Evolutionary conservation across 2,113 vertebrate species (phyloP).

Genomic region (Leptocoma aspasia): DNA sequence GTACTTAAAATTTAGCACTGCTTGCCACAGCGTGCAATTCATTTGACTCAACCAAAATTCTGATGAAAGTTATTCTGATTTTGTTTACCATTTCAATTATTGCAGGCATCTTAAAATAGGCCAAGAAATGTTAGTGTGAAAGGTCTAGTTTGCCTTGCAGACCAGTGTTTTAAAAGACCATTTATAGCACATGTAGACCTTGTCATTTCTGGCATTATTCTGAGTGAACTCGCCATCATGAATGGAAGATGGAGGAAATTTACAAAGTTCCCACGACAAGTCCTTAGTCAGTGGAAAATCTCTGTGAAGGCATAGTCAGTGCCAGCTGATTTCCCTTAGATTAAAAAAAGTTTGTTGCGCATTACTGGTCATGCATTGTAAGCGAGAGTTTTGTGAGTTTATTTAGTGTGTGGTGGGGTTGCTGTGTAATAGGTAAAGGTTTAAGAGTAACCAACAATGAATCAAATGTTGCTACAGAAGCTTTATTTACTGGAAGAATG

Average conservation of each 20-base stretch:
- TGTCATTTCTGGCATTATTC: not conserved
- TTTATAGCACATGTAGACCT: fast-evolving
- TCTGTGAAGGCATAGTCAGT: not conserved
- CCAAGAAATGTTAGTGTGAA: not conserved
- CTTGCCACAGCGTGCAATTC: not conserved
- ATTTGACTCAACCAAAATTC: not conserved
- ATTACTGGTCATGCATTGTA: not conserved
- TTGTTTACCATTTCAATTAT: not conserved
- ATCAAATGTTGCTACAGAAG: not conserved
- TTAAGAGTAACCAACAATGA: not conserved
- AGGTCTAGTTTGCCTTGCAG: not conserved
- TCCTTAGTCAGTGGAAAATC: not conserved
- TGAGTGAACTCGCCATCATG: fast-evolving
- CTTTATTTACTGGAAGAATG: not conserved
- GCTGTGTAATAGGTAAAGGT: not conserved
- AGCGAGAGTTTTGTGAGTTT: not conserved
- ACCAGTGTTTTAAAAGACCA: not conserved
- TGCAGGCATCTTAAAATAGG: not conserved
- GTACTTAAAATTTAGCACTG: not conserved
- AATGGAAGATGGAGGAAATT: not conserved
- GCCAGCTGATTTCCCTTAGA: not conserved
- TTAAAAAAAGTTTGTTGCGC: not conserved
- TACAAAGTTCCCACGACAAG: not conserved
- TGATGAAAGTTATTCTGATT: not conserved
- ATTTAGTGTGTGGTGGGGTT: not conserved